A percentile compares a stretch with the other conserved stretches of the same genome.
phyloP scores from a whole-genome alignment of 2,797 vertebrate genomes.

The Loris lydekkerianus region DNA sequence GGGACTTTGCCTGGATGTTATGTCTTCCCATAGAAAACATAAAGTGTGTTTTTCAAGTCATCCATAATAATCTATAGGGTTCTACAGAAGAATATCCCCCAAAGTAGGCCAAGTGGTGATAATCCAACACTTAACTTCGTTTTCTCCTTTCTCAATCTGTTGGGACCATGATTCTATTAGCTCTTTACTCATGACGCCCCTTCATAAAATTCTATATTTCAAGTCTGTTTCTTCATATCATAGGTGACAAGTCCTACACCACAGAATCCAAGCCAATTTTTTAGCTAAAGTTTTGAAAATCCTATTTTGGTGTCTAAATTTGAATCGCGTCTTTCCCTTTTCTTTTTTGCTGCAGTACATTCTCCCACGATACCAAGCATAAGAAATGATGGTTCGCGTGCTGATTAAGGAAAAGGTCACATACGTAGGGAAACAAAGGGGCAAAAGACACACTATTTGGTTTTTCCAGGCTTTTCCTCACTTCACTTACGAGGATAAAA shows the following conservation, averaged over 20 bases:
- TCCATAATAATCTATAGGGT: background rate
- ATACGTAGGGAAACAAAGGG: background rate
- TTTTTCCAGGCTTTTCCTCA: background rate
- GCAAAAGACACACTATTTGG: background rate
- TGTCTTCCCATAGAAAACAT: background rate
- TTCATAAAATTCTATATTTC: background rate
- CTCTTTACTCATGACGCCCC: background rate
- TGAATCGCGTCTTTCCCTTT: constrained; percentile 53
- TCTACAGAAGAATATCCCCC: background rate
- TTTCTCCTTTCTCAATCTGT: background rate
- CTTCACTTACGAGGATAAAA: background rate
- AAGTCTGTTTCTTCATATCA: background rate
- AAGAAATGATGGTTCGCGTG: constrained; percentile 28
- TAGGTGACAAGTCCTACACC: background rate
- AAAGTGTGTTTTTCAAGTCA: background rate
- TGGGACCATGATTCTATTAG: background rate
- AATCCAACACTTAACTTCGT: background rate
- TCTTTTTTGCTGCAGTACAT: constrained; percentile 48
- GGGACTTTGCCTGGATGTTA: background rate
- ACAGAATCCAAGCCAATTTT: background rate
- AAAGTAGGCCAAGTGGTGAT: background rate
- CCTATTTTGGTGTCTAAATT: constrained; percentile 6
- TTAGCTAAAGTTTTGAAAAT: constrained; percentile 38
- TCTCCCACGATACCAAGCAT: background rate
- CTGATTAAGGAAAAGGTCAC: constrained; percentile 59